phyloP scores from a whole-genome alignment of 2,113 vertebrate genomes.

The Nothoprocta pentlandii region DNA sequence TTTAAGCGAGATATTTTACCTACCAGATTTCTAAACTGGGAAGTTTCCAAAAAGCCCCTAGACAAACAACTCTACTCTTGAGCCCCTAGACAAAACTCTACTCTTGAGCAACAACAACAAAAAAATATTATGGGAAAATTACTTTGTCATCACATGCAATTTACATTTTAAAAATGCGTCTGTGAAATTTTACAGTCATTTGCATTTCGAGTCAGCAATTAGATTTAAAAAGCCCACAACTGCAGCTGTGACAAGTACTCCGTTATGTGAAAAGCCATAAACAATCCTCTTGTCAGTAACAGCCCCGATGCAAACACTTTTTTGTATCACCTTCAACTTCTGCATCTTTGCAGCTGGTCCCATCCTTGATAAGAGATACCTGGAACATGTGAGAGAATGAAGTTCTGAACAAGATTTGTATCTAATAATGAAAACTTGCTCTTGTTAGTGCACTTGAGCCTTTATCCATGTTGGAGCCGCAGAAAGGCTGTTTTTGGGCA shows the following conservation, averaged over 20 bases:
- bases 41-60: not conserved
- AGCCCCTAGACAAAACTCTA: not conserved
- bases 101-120: not conserved
- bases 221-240: constrained; percentile 37
- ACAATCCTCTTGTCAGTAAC: constrained; percentile 43
- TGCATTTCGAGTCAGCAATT: constrained; percentile 57
- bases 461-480: not conserved
- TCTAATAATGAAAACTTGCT: not conserved
- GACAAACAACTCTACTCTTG: not conserved
- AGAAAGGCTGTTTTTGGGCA: not conserved
- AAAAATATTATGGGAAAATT: constrained; percentile 26
- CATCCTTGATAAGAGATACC: not conserved
- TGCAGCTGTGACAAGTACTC: constrained; percentile 43
- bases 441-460: not conserved
- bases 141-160: constrained; percentile 21
- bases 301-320: not conserved
- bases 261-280: constrained; percentile 1
- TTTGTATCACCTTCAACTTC: accelerated
- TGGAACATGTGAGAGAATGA: not conserved
- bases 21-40: not conserved
- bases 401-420: not conserved
- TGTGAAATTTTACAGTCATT: constrained; percentile 47
- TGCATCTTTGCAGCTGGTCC: not conserved
- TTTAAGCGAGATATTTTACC: not conserved
- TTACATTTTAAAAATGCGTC: constrained; percentile 38